These are phyloP conservation scores for Stegodyphus mimosarum DNA, from an alignment of 1,140 invertebrate genomes.

Conservation along the genomic window DNA sequence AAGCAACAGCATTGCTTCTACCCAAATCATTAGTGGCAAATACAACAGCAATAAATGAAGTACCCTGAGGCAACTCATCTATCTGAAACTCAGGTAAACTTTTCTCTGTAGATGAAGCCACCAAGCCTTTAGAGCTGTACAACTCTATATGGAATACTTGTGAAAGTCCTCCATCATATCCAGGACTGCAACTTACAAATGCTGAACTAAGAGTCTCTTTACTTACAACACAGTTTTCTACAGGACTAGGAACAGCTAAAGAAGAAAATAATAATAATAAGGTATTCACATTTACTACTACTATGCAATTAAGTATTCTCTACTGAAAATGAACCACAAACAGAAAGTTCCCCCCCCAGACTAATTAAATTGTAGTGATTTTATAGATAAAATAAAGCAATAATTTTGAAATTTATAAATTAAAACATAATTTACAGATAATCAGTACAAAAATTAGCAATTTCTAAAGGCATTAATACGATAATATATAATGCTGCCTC, in stretches of 20 bases:
- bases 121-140: constrained; percentile 65
- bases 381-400: too few relatives aligned
- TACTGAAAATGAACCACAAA: neutral
- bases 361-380: too few relatives aligned
- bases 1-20: constrained; percentile 53
- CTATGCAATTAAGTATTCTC: neutral
- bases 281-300: neutral
- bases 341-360: too few relatives aligned
- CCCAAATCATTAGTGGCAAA: constrained; percentile 40
- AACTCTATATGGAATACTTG: constrained; percentile 87
- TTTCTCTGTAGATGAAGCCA: constrained; percentile 17
- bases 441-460: too few relatives aligned
- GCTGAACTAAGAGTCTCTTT: constrained; percentile 40
- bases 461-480: too few relatives aligned
- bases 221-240: constrained; percentile 39
- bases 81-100: constrained; percentile 26
- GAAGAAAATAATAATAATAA: neutral
- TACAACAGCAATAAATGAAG: constrained; percentile 45
- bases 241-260: constrained; percentile 38
- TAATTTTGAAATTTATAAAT: too few relatives aligned
- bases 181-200: constrained; percentile 78
- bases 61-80: constrained; percentile 19
- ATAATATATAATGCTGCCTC: too few relatives aligned
- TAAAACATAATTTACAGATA: too few relatives aligned
- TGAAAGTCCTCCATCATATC: constrained; percentile 82